Percentiles rank a stretch among this genome's conserved stretches.
Evolutionary conservation across 2,888 invertebrate species (phyloP).

Genomic region (Hydraecia micacea): DNA sequence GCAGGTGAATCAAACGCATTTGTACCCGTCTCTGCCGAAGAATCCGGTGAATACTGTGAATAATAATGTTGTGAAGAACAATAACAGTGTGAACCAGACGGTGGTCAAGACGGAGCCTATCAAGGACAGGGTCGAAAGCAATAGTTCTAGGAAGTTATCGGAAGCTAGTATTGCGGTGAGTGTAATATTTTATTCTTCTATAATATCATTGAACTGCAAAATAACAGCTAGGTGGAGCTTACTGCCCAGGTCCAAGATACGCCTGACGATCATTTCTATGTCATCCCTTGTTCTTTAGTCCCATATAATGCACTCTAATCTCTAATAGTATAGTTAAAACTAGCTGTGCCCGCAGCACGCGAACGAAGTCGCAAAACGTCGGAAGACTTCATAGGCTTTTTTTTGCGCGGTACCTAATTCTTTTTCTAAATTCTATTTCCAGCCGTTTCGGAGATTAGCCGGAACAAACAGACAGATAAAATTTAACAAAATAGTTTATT

Average conservation of each 20-base stretch:
- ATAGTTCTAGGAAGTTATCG: constrained; percentile 78
- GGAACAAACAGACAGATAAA: no score
- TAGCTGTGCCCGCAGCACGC: no score
- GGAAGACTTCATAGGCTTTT: no score
- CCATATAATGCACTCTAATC: background rate
- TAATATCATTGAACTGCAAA: background rate
- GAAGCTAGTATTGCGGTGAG: constrained; percentile 81
- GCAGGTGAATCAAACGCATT: constrained; percentile 78
- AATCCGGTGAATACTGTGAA: constrained; percentile 56
- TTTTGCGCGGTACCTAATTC: no score
- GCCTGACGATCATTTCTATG: background rate
- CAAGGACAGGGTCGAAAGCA: constrained; percentile 77
- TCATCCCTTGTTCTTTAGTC: background rate
- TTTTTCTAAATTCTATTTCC: no score
- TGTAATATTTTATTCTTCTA: constrained; percentile 16
- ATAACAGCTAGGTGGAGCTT: background rate
- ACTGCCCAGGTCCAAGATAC: no score
- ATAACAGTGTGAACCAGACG: constrained; percentile 60
- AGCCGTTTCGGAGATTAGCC: no score
- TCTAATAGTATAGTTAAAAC: background rate
- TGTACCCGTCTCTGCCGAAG: constrained; percentile 74
- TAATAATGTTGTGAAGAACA: constrained; percentile 65
- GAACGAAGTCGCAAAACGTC: no score
- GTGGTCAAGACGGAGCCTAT: constrained; percentile 74
- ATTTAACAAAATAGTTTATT: no score